A percentile compares a stretch with the other conserved stretches of the same genome.
Evolutionary conservation across 2,113 vertebrate species (phyloP).

Genomic region (Lichenostomus cassidix): DNA sequence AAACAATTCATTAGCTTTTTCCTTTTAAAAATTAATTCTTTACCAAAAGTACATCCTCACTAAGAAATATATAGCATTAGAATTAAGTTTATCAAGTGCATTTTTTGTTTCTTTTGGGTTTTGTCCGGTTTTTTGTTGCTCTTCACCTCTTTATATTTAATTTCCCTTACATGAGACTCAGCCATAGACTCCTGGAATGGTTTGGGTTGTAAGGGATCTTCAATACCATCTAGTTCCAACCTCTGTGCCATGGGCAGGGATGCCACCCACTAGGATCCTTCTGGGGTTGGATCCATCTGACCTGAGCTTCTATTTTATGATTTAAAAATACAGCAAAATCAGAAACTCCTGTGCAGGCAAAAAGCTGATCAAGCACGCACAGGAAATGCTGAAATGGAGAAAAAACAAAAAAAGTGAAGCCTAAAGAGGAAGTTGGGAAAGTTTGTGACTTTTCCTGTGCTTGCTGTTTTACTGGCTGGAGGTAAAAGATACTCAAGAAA

Average conservation of each 20-base stretch:
- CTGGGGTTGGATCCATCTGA: neutral
- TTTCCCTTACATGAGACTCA: neutral
- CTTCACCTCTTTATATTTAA: neutral
- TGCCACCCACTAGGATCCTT: neutral
- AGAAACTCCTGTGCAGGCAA: neutral
- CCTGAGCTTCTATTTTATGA: neutral
- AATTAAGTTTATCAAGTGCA: neutral
- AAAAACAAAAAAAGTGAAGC: neutral
- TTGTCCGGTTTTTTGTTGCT: neutral
- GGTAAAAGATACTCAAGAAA: neutral
- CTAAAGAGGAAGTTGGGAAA: slow-evolving; percentile 41
- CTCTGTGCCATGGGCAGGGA: neutral
- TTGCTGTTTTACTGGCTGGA: neutral
- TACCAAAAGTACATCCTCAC: neutral
- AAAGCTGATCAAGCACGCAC: neutral
- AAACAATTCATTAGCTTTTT: neutral
- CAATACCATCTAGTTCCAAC: neutral
- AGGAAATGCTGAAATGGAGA: slow-evolving; percentile 6
- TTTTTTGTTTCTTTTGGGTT: neutral
- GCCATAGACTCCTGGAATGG: neutral
- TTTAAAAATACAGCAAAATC: neutral
- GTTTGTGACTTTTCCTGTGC: neutral
- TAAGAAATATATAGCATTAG: neutral
- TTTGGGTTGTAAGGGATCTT: neutral
- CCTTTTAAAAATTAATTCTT: neutral